A percentile compares a stretch with the other conserved stretches of the same genome.
Evolutionary conservation across 1,140 invertebrate genomes (phyloP).

Genomic region (Aporrectodea caliginosa): DNA sequence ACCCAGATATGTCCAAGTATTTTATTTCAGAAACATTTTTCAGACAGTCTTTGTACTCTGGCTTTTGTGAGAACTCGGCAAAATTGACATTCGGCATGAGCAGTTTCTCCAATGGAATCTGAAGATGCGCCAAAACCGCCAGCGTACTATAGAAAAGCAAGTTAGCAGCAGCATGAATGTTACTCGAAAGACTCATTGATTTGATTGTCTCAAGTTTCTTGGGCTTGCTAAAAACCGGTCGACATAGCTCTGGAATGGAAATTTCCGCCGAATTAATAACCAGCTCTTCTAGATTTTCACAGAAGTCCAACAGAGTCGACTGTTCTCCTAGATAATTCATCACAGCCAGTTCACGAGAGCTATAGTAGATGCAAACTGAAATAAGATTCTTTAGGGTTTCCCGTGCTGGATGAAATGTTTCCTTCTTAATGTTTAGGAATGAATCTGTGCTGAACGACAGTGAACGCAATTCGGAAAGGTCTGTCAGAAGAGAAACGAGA

Average conservation of each 20-base stretch:
- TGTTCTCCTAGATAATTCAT: slow-evolving; percentile 29
- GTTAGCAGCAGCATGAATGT: slow-evolving; percentile 29
- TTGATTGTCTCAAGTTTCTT: neutral
- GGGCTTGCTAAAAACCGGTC: slow-evolving; percentile 20
- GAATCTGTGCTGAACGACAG: slow-evolving; percentile 28
- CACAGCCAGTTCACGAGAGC: slow-evolving; percentile 14
- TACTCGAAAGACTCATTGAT: slow-evolving; percentile 20
- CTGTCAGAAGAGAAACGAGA: neutral
- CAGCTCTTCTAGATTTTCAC: slow-evolving; percentile 20
- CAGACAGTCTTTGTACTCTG: slow-evolving; percentile 20
- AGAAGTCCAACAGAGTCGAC: slow-evolving; percentile 24
- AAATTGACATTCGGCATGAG: slow-evolving; percentile 32
- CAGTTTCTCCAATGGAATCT: slow-evolving; percentile 18
- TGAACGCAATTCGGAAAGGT: neutral
- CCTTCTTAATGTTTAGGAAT: slow-evolving; percentile 26
- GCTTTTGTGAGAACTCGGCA: slow-evolving; percentile 18
- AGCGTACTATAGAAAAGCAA: slow-evolving; percentile 30
- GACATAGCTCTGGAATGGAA: slow-evolving; percentile 27
- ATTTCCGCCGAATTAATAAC: slow-evolving; percentile 25
- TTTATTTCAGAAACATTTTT: neutral
- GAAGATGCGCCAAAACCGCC: slow-evolving; percentile 18
- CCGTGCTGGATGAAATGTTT: neutral
- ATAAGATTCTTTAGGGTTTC: slow-evolving; percentile 19
- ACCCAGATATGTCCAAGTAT: slow-evolving; percentile 26
- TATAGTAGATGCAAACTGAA: slow-evolving; percentile 15